Evolutionary conservation across 2,113 vertebrate genomes (phyloP).

Genomic region (Lamprotornis superbus): DNA sequence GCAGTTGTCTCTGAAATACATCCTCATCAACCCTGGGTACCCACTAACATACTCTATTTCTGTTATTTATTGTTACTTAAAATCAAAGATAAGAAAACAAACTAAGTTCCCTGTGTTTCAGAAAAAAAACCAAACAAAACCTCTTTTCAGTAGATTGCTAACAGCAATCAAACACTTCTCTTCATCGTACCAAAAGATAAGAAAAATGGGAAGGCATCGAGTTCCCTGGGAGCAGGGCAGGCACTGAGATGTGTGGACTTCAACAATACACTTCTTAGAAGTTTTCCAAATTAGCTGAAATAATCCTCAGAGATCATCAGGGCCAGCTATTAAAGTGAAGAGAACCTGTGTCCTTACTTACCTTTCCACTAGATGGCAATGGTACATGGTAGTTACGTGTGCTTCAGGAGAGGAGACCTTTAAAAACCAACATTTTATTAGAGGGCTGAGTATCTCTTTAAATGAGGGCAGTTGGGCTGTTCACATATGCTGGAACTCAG

Average conservation of each 20-base stretch:
- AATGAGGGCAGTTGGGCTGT: neutral
- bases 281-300: neutral
- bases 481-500: neutral
- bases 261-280: neutral
- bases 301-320: neutral
- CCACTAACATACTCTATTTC: neutral
- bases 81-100: neutral
- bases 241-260: neutral
- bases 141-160: neutral
- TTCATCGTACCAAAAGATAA: neutral
- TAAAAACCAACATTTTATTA: neutral
- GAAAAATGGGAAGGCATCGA: neutral
- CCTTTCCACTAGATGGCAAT: constrained; percentile 65
- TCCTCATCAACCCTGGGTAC: neutral
- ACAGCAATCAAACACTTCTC: neutral
- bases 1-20: neutral
- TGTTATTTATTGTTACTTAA: neutral
- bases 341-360: constrained; percentile 45
- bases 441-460: neutral
- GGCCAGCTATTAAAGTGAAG: neutral
- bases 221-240: neutral
- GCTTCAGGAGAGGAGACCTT: neutral
- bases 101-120: neutral
- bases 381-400: constrained; percentile 32
- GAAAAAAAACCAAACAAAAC: neutral